These are phyloP conservation scores for Chrysocyon brachyurus DNA, from an alignment of 2,797 vertebrate genomes.

Conservation along the genomic window DNA sequence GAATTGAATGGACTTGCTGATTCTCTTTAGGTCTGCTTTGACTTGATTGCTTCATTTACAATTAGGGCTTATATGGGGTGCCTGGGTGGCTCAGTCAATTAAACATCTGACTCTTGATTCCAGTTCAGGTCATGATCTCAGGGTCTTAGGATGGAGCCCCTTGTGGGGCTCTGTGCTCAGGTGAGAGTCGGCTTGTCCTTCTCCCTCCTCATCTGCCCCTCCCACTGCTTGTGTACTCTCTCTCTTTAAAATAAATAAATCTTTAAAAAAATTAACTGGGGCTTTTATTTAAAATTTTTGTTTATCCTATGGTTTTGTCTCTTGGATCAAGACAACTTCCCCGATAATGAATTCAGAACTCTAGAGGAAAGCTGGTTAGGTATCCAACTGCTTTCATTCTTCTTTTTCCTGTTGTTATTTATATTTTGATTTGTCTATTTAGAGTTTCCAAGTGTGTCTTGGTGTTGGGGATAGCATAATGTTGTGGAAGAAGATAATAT, in stretches of 20 bases:
- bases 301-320: constrained; percentile 48
- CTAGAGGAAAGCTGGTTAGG: not conserved
- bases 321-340: not conserved
- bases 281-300: not conserved
- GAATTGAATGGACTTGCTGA: not conserved
- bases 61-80: not conserved
- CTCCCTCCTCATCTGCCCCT: not conserved
- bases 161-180: not conserved
- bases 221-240: not conserved
- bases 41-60: constrained; percentile 63
- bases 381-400: not conserved
- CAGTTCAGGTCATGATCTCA: not conserved
- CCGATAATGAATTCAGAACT: not conserved
- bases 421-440: not conserved
- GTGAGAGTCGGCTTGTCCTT: not conserved
- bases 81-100: not conserved
- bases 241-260: not conserved
- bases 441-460: not conserved
- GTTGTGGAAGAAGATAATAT: not conserved
- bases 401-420: not conserved
- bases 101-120: not conserved
- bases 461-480: not conserved
- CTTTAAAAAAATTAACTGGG: not conserved
- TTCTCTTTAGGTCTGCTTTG: not conserved
- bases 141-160: not conserved